These are phyloP conservation scores for Keiferia lycopersicella DNA, from an alignment of 2,888 invertebrate species.

Conservation along the genomic window DNA sequence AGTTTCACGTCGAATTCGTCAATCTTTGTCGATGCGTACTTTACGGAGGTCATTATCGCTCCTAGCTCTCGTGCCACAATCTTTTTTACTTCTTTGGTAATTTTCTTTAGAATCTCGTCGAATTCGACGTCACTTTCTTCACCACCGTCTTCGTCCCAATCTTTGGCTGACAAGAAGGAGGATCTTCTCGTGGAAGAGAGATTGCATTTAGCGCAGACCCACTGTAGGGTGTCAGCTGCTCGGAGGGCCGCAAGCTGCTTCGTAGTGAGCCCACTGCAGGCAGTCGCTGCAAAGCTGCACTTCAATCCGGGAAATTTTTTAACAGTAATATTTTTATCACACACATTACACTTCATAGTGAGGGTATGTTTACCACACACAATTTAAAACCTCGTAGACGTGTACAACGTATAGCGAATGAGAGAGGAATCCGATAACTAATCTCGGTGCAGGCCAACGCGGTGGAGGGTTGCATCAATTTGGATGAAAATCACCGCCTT, in stretches of 20 bases:
- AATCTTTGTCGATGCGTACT: constrained; percentile 29
- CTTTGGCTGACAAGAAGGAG: constrained; percentile 25
- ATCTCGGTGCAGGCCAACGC: too few species aligned
- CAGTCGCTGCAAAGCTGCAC: constrained; percentile 20
- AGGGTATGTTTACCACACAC: neutral
- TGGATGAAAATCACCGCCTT: too few species aligned
- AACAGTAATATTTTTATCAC: constrained; percentile 9
- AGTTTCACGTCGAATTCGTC: constrained; percentile 29
- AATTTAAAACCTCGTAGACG: neutral
- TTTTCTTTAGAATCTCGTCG: constrained; percentile 24
- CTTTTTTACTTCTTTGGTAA: constrained; percentile 31
- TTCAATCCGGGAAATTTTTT: constrained; percentile 24
- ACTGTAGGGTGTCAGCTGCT: constrained; percentile 29
- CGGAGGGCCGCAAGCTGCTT: constrained; percentile 27
- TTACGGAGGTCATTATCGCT: constrained; percentile 23
- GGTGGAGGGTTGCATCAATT: too few species aligned
- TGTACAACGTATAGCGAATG: neutral
- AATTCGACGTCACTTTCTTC: constrained; percentile 7
- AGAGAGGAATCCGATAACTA: too few species aligned
- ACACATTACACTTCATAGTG: constrained; percentile 12
- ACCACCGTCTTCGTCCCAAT: constrained; percentile 32
- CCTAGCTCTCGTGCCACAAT: constrained; percentile 14
- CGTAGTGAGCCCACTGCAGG: constrained; percentile 28
- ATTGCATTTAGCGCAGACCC: constrained; percentile 25
- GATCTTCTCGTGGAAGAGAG: constrained; percentile 8